phyloP scores from a whole-genome alignment of 2,888 invertebrate genomes.

The Marronus borbonicus region DNA sequence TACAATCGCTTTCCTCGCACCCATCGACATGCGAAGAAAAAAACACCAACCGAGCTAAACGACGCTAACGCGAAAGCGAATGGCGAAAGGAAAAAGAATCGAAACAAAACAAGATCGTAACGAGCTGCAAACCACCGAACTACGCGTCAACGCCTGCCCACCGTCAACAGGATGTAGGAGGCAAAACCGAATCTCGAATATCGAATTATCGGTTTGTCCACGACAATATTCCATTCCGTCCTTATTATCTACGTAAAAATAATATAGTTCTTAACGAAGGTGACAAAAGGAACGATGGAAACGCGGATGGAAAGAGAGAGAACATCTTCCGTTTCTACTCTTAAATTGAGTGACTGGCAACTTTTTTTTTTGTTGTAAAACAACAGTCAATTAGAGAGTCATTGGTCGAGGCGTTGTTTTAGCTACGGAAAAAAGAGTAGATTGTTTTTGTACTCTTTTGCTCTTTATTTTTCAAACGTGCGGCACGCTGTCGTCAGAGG shows the following conservation, averaged over 20 bases:
- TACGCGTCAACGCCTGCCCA: not conserved
- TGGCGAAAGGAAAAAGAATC: not conserved
- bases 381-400: conserved; percentile 66
- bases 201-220: conserved; percentile 27
- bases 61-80: not conserved
- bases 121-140: conserved; percentile 28
- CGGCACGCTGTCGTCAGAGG: conserved; percentile 14
- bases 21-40: not conserved
- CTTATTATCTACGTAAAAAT: conserved; percentile 61
- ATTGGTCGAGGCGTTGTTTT: conserved; percentile 63
- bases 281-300: conserved; percentile 56
- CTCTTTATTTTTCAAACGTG: conserved; percentile 26
- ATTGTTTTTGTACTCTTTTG: conserved; percentile 51
- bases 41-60: not conserved
- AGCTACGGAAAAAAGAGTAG: conserved; percentile 63
- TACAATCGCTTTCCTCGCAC: too few species aligned
- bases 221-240: conserved; percentile 33
- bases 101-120: not conserved
- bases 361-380: conserved; percentile 62
- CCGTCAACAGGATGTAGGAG: conserved; percentile 9
- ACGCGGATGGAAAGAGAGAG: conserved; percentile 6
- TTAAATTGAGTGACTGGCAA: conserved; percentile 64
- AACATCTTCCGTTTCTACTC: conserved; percentile 57
- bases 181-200: conserved; percentile 14
- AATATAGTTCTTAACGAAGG: conserved; percentile 64